Percentiles rank a stretch among this genome's conserved stretches.
phyloP scores from a whole-genome alignment of 1,140 invertebrate species.

The Polypedilum vanderplanki region DNA sequence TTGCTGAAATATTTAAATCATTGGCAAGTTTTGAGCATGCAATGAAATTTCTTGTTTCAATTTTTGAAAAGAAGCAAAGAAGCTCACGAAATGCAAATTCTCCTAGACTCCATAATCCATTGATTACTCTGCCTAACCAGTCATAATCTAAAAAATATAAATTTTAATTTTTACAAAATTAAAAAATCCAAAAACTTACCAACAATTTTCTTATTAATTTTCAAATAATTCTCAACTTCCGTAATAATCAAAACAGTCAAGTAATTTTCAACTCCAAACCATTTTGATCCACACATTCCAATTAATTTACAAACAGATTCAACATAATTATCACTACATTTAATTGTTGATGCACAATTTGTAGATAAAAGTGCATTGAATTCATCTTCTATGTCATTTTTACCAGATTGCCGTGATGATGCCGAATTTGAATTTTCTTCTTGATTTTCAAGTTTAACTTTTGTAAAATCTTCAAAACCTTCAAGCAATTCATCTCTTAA shows the following conservation, averaged over 20 bases:
- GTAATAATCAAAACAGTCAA: background rate
- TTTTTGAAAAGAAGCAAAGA: slow-evolving; percentile 39
- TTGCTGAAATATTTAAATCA: slow-evolving; percentile 37
- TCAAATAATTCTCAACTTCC: background rate
- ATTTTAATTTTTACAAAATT: background rate
- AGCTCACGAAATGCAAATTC: slow-evolving; percentile 43
- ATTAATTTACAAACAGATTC: background rate
- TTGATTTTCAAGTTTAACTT: slow-evolving; percentile 1
- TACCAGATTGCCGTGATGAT: background rate
- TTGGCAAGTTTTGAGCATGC: slow-evolving; percentile 35
- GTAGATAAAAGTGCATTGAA: slow-evolving; percentile 1
- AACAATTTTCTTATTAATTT: background rate
- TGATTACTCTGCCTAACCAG: slow-evolving; percentile 38
- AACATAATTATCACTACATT: background rate
- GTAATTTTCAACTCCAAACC: background rate
- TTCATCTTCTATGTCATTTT: slow-evolving; percentile 19
- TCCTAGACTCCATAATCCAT: slow-evolving; percentile 39
- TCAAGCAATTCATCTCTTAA: background rate
- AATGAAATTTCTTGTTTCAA: slow-evolving; percentile 35
- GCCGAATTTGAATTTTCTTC: background rate
- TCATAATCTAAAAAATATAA: slow-evolving; percentile 35
- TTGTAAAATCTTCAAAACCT: slow-evolving; percentile 18
- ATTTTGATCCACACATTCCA: slow-evolving; percentile 16
- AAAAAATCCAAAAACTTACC: background rate
- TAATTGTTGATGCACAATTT: slow-evolving; percentile 1